A percentile compares a stretch with the other conserved stretches of the same genome.
Evolutionary conservation across 35 echinoderm and acorn worm species (phyloP).

Genomic region (Stichopus chloronotus): DNA sequence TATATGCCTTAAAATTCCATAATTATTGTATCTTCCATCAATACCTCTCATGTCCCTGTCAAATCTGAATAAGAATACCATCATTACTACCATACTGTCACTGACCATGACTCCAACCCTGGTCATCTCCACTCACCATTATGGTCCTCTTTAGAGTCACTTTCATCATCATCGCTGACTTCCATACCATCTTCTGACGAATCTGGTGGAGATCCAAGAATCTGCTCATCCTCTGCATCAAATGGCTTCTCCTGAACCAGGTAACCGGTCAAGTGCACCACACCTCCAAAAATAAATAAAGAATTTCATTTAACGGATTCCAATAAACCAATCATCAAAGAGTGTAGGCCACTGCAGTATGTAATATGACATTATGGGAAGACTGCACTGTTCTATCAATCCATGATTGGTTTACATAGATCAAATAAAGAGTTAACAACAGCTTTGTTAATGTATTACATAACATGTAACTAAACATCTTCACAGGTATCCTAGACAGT

Average conservation of each 20-base stretch:
- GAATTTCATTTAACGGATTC: not conserved
- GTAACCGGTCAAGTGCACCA: constrained; percentile 43
- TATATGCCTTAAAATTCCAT: too few species aligned
- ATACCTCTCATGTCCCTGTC: too few species aligned
- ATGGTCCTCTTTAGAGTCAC: constrained; percentile 2
- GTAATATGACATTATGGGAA: not conserved
- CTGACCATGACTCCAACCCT: too few species aligned
- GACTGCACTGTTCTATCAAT: not conserved
- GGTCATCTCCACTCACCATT: not conserved
- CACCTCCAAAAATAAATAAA: constrained; percentile 3
- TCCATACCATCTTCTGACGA: constrained; percentile 44
- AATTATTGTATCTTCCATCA: too few species aligned
- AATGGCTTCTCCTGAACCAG: constrained; percentile 55
- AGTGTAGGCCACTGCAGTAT: not conserved
- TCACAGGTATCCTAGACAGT: too few species aligned
- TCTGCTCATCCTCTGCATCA: constrained; percentile 43
- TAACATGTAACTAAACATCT: too few species aligned
- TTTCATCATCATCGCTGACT: constrained; percentile 50
- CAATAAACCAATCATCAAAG: not conserved
- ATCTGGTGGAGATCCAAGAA: constrained; percentile 33
- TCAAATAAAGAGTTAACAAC: too few species aligned
- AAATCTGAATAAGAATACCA: too few species aligned
- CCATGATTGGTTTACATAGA: not conserved
- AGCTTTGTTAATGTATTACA: too few species aligned
- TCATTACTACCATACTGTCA: too few species aligned